phyloP scores from a whole-genome alignment of 1,140 invertebrate species.

The Globodera ellingtonae region DNA sequence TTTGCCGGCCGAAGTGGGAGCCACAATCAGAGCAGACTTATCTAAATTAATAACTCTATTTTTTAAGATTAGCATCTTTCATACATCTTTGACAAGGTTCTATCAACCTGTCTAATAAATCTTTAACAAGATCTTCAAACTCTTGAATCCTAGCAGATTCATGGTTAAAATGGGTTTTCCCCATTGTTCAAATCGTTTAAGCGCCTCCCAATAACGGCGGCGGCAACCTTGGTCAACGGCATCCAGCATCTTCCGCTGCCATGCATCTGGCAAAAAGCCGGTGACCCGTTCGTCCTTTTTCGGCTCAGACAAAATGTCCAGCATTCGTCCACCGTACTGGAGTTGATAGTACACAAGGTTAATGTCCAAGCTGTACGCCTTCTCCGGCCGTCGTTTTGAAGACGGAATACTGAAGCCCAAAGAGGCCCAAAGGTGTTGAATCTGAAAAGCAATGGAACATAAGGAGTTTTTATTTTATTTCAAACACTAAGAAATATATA shows the following conservation, averaged over 20 bases:
- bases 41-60: no score
- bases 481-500: not conserved
- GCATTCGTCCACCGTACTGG: constrained; percentile 58
- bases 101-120: no score
- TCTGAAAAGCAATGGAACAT: constrained; percentile 25
- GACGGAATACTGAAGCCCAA: constrained; percentile 53
- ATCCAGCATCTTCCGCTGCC: constrained; percentile 64
- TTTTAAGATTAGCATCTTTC: no score
- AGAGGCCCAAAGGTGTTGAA: constrained; percentile 55
- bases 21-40: constrained; percentile 64
- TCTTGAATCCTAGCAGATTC: no score
- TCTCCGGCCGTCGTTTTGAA: constrained; percentile 42
- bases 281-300: constrained; percentile 63
- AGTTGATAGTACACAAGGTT: constrained; percentile 62
- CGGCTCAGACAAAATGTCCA: constrained; percentile 62
- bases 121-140: no score
- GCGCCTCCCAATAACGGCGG: no score
- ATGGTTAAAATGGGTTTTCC: no score
- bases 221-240: constrained; percentile 58
- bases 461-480: constrained; percentile 3
- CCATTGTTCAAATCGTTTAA: not conserved
- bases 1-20: constrained; percentile 65
- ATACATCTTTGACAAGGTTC: no score
- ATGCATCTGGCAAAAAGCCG: constrained; percentile 61
- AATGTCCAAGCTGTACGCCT: constrained; percentile 56